Conservation (phyloP, 1,140 invertebrate species). For the Leucophenga varia region DNA sequence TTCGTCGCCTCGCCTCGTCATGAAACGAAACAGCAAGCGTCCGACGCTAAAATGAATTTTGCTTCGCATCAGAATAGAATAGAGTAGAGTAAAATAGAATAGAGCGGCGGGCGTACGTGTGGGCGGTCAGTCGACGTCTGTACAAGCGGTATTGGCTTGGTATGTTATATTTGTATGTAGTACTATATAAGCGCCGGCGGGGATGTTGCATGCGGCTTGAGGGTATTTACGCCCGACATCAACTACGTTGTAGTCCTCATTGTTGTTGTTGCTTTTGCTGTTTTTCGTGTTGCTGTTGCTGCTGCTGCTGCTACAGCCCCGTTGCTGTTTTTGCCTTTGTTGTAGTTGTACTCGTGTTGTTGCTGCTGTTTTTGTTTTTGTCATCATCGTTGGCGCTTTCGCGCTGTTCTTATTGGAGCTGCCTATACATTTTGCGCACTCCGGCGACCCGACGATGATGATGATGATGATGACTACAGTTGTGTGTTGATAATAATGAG, state of each 20-base stretch:
- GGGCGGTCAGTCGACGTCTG: too few relatives aligned
- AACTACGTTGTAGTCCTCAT: background rate
- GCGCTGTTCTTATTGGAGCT: constrained; percentile 11
- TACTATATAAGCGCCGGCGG: too few relatives aligned
- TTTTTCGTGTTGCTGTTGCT: background rate
- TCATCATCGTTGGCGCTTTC: constrained; percentile 2
- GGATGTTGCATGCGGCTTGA: too few relatives aligned
- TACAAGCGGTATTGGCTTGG: too few relatives aligned
- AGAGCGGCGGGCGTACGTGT: too few relatives aligned
- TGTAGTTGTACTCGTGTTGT: background rate
- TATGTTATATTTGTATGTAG: too few relatives aligned
- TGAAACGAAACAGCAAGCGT: too few relatives aligned
- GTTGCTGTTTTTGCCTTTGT: too few relatives aligned
- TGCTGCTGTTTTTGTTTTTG: background rate
- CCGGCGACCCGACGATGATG: background rate
- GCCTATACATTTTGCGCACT: constrained; percentile 9
- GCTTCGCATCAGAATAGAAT: too few relatives aligned
- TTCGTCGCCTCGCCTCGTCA: too few relatives aligned
- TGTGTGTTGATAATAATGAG: constrained; percentile 27
- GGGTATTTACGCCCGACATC: background rate
- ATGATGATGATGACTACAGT: constrained; percentile 36
- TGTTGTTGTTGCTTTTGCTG: constrained; percentile 5
- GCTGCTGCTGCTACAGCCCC: background rate
- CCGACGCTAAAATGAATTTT: too few relatives aligned
- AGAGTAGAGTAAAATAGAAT: too few relatives aligned